Conservation (phyloP, 2,113 vertebrate genomes). For the Eptesicus fuscus region DNA sequence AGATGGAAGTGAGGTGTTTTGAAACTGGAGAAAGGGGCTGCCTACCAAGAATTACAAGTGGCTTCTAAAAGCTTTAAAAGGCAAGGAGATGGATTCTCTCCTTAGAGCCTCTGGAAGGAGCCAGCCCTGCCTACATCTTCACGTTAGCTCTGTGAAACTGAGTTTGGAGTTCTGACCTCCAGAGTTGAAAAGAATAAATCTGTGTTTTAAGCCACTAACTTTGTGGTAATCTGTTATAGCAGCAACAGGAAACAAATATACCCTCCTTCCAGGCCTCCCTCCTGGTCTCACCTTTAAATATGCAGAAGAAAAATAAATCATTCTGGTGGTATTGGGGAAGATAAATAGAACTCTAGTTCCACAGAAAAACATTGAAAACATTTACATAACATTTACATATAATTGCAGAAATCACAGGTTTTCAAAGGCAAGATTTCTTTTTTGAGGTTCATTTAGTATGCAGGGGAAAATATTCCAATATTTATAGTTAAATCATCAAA, state of each 20-base stretch:
- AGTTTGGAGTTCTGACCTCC: not conserved
- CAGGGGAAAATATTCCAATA: not conserved
- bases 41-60: not conserved
- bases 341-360: constrained; percentile 43
- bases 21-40: not conserved
- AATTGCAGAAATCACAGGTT: constrained; percentile 52
- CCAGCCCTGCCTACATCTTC: not conserved
- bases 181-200: not conserved
- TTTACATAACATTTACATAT: constrained; percentile 23
- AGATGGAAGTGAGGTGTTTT: not conserved
- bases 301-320: constrained; percentile 28
- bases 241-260: not conserved
- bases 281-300: not conserved
- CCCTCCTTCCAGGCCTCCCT: not conserved
- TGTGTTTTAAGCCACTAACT: not conserved
- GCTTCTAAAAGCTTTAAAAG: not conserved
- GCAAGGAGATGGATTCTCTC: not conserved
- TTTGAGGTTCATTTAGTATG: constrained; percentile 28
- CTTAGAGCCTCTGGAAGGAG: not conserved
- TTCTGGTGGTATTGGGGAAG: not conserved
- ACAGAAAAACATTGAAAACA: constrained; percentile 28
- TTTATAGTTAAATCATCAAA: constrained; percentile 42
- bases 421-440: constrained; percentile 44
- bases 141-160: not conserved
- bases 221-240: not conserved